Percentiles rank a stretch among this genome's conserved stretches.
These are phyloP conservation scores for Cordilura impudica DNA, from an alignment of 2,888 invertebrate genomes.

Conservation along the genomic window DNA sequence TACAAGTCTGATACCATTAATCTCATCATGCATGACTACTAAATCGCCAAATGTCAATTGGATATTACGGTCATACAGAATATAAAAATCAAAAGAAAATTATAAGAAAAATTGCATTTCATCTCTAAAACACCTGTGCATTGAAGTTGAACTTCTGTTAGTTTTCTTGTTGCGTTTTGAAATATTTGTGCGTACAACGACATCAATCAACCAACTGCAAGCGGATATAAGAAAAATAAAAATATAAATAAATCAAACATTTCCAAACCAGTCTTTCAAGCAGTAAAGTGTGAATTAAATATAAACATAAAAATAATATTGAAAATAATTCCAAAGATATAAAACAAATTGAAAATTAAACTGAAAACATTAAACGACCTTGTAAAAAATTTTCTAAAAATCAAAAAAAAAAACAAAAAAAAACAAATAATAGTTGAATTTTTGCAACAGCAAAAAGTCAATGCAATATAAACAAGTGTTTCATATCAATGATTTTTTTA, in stretches of 20 bases:
- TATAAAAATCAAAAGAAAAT: conserved; percentile 22
- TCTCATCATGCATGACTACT: conserved; percentile 51
- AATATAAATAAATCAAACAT: not conserved
- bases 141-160: conserved; percentile 33
- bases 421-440: conserved; percentile 20
- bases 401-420: conserved; percentile 7
- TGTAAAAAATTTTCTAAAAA: conserved; percentile 16
- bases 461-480: conserved; percentile 37
- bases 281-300: not conserved
- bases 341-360: not conserved
- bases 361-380: conserved; percentile 46
- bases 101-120: conserved; percentile 11
- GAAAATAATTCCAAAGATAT: conserved; percentile 6
- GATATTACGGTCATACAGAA: conserved; percentile 26
- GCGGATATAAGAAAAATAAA: not conserved
- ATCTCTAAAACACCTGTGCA: conserved; percentile 36
- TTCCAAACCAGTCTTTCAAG: conserved; percentile 7
- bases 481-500: conserved; percentile 34
- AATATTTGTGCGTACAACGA: not conserved
- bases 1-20: no score
- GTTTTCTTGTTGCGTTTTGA: not conserved
- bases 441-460: conserved; percentile 1
- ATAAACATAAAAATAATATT: conserved; percentile 1
- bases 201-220: conserved; percentile 12
- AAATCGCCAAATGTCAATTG: conserved; percentile 55